Conservation (phyloP, 2,113 vertebrate genomes). For the Corapipo altera region DNA sequence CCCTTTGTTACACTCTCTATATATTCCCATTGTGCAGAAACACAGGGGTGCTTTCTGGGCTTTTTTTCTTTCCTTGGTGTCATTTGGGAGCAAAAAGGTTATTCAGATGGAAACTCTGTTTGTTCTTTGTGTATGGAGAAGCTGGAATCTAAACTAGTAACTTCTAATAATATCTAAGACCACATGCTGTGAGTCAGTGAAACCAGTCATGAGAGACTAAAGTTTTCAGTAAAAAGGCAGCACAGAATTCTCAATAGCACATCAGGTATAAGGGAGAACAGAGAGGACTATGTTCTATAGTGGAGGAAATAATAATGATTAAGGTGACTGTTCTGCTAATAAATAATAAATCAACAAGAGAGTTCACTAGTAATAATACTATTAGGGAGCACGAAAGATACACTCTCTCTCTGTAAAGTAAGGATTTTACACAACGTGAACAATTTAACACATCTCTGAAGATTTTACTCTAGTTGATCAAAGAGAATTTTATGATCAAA, state of each 20-base stretch:
- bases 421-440: conserved; percentile 33
- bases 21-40: background rate
- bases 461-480: conserved; percentile 49
- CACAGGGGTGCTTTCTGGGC: background rate
- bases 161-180: background rate
- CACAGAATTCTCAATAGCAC: background rate
- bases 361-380: background rate
- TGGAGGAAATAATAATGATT: conserved; percentile 1
- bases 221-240: background rate
- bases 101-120: background rate
- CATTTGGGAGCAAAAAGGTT: background rate
- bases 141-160: background rate
- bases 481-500: conserved; percentile 69
- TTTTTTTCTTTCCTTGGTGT: background rate
- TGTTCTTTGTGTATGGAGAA: background rate
- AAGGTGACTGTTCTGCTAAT: conserved; percentile 23
- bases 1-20: background rate
- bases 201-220: background rate
- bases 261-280: background rate
- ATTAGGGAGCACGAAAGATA: background rate
- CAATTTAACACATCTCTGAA: conserved; percentile 52
- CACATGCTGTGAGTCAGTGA: background rate
- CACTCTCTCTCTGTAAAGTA: background rate
- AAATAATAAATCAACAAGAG: conserved; percentile 45
- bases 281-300: background rate